Percentiles rank a stretch among this genome's conserved stretches.
Evolutionary conservation across 2,113 vertebrate genomes (phyloP).

Genomic region (Galemys pyrenaicus): DNA sequence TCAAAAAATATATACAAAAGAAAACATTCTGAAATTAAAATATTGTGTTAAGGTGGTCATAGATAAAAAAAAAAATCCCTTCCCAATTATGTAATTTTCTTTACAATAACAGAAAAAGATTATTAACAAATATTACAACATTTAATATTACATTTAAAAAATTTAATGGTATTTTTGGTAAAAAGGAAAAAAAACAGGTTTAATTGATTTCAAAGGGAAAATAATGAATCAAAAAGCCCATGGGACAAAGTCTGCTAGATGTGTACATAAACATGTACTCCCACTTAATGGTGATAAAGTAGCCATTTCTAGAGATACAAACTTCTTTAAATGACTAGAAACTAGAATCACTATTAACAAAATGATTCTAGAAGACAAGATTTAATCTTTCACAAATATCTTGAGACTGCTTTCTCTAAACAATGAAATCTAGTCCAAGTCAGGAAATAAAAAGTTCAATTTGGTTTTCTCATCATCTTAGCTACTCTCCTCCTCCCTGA

Average conservation of each 20-base stretch:
- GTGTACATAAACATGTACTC: neutral
- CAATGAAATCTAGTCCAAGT: slow-evolving; percentile 7
- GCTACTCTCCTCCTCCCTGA: neutral
- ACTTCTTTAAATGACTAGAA: slow-evolving; percentile 32
- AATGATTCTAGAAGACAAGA: slow-evolving; percentile 21
- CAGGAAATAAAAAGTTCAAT: neutral
- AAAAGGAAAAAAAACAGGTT: neutral
- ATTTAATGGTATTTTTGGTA: slow-evolving; percentile 21
- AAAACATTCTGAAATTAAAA: slow-evolving; percentile 44
- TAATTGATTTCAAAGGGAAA: slow-evolving; percentile 10
- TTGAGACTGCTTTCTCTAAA: neutral
- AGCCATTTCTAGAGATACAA: neutral
- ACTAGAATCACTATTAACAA: slow-evolving; percentile 4
- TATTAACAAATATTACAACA: neutral
- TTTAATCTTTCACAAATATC: neutral
- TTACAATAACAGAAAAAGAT: neutral
- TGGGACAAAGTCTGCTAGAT: neutral
- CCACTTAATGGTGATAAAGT: neutral
- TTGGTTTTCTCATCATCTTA: neutral
- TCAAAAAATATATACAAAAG: slow-evolving; percentile 14
- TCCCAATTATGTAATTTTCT: neutral
- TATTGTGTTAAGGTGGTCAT: neutral
- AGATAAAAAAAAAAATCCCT: neutral
- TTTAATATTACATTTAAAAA: neutral
- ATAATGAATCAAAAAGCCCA: neutral